Conservation (phyloP, 2,113 vertebrate species). For the Hypanus sabinus region DNA sequence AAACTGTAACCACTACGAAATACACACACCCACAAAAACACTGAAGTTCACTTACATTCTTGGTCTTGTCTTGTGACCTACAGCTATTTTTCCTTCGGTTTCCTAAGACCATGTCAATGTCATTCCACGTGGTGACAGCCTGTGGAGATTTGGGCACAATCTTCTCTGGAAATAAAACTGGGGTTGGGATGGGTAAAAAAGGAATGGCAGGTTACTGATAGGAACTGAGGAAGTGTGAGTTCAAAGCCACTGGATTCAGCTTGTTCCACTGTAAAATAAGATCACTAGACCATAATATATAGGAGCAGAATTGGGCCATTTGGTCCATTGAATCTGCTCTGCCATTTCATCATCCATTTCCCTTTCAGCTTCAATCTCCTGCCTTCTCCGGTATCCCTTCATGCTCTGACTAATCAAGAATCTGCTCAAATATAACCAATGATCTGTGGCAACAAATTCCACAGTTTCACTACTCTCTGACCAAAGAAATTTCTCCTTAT, state of each 20-base stretch:
- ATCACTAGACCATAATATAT: no score
- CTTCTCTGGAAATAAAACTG: slow-evolving; percentile 62
- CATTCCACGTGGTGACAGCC: slow-evolving; percentile 53
- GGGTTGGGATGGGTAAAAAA: not conserved
- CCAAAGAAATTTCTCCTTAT: no score
- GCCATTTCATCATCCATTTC: no score
- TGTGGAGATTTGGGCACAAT: slow-evolving; percentile 48
- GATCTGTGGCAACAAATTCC: no score
- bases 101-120: not conserved
- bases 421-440: no score
- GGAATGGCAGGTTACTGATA: not conserved
- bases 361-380: no score
- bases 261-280: not conserved
- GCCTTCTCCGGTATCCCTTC: no score
- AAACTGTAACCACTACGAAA: no score
- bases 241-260: not conserved
- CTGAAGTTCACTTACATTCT: not conserved
- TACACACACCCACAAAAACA: not conserved
- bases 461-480: no score
- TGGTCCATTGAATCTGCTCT: no score
- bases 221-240: not conserved
- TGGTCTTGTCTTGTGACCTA: not conserved
- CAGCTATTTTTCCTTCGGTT: not conserved
- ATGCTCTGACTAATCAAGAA: no score
- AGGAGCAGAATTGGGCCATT: no score